Percentiles rank a stretch among this genome's conserved stretches.
Evolutionary conservation across 2,888 invertebrate genomes (phyloP).

Genomic region (Eupeodes latifasciatus): DNA sequence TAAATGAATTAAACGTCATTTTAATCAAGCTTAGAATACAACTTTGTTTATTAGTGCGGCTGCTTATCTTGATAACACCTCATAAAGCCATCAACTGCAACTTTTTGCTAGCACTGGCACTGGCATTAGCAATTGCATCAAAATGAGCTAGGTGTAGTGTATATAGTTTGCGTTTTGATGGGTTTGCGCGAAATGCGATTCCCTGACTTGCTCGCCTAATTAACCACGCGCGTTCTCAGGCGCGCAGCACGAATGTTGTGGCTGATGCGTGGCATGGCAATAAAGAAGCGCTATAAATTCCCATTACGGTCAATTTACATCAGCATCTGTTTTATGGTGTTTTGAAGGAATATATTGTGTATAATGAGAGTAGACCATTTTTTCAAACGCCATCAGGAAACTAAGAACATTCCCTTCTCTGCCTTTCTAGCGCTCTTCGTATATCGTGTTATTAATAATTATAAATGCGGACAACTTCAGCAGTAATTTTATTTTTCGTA

Average conservation of each 20-base stretch:
- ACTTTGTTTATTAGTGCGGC: constrained; percentile 63
- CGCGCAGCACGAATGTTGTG: constrained; percentile 49
- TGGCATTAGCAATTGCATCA: background rate
- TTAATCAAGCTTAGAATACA: constrained; percentile 52
- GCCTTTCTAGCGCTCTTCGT: constrained; percentile 43
- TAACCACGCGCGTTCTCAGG: constrained; percentile 68
- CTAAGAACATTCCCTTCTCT: background rate
- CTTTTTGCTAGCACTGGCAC: background rate
- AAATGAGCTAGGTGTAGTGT: background rate
- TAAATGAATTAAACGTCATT: constrained; percentile 67
- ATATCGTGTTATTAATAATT: constrained; percentile 50
- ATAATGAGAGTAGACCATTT: background rate
- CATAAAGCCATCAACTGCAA: constrained; percentile 72
- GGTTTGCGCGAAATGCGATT: constrained; percentile 13
- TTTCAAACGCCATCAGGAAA: background rate
- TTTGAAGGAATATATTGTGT: background rate
- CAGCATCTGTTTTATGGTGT: constrained; percentile 63
- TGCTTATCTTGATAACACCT: constrained; percentile 73
- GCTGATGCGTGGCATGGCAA: constrained; percentile 14
- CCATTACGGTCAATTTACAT: constrained; percentile 74
- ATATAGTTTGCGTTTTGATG: background rate
- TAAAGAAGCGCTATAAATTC: constrained; percentile 54
- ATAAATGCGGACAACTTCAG: constrained; percentile 13
- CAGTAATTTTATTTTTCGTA: background rate
- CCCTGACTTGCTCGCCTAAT: constrained; percentile 63